phyloP scores from a whole-genome alignment of 2,888 invertebrate genomes.

The Psylliodes chrysocephalus region DNA sequence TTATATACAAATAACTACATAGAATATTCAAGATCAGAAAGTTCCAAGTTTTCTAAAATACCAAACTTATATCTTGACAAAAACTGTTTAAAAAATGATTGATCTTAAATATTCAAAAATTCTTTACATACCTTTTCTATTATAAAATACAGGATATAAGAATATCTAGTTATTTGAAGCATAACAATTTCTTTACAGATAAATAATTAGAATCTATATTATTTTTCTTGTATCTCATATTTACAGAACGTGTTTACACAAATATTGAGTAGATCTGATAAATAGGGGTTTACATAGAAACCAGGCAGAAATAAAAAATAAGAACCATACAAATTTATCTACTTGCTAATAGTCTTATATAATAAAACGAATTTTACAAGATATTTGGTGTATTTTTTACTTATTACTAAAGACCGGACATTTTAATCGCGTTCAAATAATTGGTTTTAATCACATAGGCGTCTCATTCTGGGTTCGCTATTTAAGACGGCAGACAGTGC shows the following conservation, averaged over 20 bases:
- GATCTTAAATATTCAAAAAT: neutral
- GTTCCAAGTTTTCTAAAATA: too few species aligned
- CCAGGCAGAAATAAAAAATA: slow-evolving; percentile 12
- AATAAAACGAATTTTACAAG: slow-evolving; percentile 22
- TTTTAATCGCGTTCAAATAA: too few species aligned
- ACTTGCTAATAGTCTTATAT: slow-evolving; percentile 20
- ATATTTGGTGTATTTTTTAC: slow-evolving; percentile 10
- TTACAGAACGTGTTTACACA: neutral
- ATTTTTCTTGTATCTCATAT: neutral
- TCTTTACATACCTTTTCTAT: neutral
- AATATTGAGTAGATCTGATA: slow-evolving; percentile 12
- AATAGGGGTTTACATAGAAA: slow-evolving; percentile 7
- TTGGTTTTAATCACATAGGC: too few species aligned
- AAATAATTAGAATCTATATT: neutral
- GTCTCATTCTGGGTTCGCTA: too few species aligned
- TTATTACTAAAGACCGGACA: too few species aligned
- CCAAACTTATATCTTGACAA: too few species aligned
- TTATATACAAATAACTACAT: too few species aligned
- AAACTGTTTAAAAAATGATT: too few species aligned
- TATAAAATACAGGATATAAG: neutral
- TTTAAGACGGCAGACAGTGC: too few species aligned
- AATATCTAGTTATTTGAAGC: neutral
- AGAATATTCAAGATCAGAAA: too few species aligned
- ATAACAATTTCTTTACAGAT: neutral
- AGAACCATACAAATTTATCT: slow-evolving; percentile 16